phyloP scores from a whole-genome alignment of 2,113 vertebrate genomes.

The Onychostruthus taczanowskii region DNA sequence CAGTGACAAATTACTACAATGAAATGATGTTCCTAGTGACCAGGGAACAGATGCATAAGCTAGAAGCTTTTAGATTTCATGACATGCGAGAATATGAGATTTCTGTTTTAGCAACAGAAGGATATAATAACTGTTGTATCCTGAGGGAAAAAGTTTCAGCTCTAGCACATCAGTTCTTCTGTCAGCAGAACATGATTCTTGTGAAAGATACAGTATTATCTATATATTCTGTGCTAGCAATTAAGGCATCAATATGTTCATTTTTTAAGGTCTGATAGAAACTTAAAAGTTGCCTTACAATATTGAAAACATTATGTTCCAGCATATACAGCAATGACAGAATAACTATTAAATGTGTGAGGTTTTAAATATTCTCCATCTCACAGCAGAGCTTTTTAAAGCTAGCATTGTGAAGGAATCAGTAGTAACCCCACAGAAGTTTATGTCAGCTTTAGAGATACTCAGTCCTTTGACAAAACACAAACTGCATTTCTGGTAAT shows the following conservation, averaged over 20 bases:
- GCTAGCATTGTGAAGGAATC: not conserved
- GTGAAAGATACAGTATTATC: not conserved
- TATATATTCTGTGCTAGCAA: not conserved
- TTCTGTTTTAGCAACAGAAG: not conserved
- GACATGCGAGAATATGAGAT: not conserved
- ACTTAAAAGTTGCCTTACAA: not conserved
- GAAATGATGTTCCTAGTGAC: not conserved
- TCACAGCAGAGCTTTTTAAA: not conserved
- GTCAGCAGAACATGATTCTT: not conserved
- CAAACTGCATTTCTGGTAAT: not conserved
- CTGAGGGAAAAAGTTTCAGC: not conserved
- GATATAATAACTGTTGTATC: not conserved
- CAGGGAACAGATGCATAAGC: not conserved
- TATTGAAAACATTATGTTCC: not conserved
- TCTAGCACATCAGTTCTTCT: not conserved
- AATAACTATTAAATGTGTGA: not conserved
- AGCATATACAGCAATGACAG: not conserved
- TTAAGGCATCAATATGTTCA: conserved; percentile 1
- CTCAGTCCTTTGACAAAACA: not conserved
- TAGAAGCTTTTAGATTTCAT: not conserved
- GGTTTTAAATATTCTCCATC: not conserved
- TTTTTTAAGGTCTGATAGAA: not conserved
- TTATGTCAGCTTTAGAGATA: not conserved
- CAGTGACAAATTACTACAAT: not conserved
- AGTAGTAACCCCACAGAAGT: not conserved